These are phyloP conservation scores for Nesidiocoris tenuis DNA, from an alignment of 2,888 invertebrate species.

Conservation along the genomic window DNA sequence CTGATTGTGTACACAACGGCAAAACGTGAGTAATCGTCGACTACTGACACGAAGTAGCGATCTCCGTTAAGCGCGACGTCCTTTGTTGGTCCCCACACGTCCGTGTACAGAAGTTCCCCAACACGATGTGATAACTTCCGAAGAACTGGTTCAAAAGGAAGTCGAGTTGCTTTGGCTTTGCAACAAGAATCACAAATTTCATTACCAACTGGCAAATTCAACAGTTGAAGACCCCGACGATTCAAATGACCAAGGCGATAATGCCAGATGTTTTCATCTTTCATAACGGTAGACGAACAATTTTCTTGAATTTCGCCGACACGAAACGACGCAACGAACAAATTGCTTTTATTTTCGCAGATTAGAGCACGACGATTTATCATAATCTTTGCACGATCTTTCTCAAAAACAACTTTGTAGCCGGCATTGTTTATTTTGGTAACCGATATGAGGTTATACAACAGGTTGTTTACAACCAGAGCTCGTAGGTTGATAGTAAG, in stretches of 20 bases:
- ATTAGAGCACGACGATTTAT: background rate
- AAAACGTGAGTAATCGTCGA: background rate
- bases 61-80: background rate
- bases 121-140: background rate
- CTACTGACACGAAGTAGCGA: background rate
- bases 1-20: background rate
- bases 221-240: background rate
- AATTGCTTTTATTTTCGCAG: background rate
- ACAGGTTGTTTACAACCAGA: background rate
- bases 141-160: background rate
- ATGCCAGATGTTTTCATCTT: background rate
- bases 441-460: constrained; percentile 3
- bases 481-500: background rate
- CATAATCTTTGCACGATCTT: background rate
- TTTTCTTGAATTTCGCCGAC: no score
- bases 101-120: background rate
- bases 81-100: background rate
- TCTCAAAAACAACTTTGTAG: constrained; percentile 1
- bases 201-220: background rate
- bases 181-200: background rate
- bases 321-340: background rate
- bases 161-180: background rate
- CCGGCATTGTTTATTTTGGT: constrained; percentile 5
- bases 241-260: background rate
- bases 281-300: background rate